Conservation (phyloP, 1,140 invertebrate genomes). For the Drosophila pandora region DNA sequence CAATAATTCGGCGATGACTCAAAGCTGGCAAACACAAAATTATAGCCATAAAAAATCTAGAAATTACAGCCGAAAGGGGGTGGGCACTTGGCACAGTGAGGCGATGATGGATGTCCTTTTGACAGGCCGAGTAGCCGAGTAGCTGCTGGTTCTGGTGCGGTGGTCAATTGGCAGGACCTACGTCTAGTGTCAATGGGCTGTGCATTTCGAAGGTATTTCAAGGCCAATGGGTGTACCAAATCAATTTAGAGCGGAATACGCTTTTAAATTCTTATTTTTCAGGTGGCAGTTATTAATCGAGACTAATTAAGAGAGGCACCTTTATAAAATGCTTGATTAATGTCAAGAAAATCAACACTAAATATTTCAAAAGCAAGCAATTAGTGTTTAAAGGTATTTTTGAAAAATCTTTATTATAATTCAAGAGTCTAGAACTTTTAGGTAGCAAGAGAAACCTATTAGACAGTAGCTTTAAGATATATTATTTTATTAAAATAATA, state of each 20-base stretch:
- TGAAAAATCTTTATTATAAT: background rate
- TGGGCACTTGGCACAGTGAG: conserved; percentile 11
- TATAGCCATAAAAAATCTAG: conserved; percentile 61
- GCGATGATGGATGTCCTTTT: conserved; percentile 20
- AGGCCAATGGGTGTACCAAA: conserved; percentile 3
- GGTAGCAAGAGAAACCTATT: no score
- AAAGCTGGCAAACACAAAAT: conserved; percentile 63
- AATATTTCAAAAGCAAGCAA: background rate
- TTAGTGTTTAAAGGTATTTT: background rate
- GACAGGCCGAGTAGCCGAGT: conserved; percentile 6
- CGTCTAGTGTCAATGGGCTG: conserved; percentile 22
- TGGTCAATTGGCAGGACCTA: conserved; percentile 38
- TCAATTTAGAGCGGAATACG: conserved; percentile 20
- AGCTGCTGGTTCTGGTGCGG: conserved; percentile 13
- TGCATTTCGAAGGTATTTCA: conserved; percentile 19
- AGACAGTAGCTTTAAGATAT: no score
- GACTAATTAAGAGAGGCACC: background rate
- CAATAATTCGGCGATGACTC: conserved; percentile 77
- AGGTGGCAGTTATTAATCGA: background rate
- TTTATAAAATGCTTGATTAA: background rate
- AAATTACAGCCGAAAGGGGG: conserved; percentile 2
- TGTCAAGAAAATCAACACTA: background rate
- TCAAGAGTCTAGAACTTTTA: no score
- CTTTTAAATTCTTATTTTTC: background rate
- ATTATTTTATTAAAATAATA: no score